Conservation (phyloP, 2,888 invertebrate genomes). For the Drosophila barbarae region DNA sequence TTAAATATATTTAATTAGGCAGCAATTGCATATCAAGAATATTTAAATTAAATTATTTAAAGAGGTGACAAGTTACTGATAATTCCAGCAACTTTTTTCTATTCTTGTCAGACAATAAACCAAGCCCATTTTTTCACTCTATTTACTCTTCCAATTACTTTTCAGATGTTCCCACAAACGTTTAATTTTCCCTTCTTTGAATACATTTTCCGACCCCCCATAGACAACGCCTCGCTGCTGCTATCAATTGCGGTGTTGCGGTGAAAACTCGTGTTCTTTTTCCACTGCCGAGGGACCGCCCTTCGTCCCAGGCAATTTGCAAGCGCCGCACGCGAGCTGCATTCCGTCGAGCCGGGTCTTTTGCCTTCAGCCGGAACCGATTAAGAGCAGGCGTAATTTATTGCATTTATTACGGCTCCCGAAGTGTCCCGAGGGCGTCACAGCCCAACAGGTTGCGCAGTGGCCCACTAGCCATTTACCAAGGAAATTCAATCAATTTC, state of each 20-base stretch:
- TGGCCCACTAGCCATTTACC: constrained; percentile 24
- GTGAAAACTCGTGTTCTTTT: constrained; percentile 18
- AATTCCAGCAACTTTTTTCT: no score
- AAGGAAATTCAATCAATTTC: constrained; percentile 54
- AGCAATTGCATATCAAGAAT: no score
- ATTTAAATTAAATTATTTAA: not conserved
- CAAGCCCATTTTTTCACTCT: not conserved
- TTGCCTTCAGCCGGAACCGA: constrained; percentile 27
- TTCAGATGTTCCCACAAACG: not conserved
- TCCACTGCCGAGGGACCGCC: constrained; percentile 21
- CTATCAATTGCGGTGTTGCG: constrained; percentile 5
- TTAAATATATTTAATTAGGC: not conserved
- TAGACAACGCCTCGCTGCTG: not conserved
- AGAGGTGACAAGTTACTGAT: no score
- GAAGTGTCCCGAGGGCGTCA: constrained; percentile 19
- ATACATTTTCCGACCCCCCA: constrained; percentile 1
- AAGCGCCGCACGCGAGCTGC: constrained; percentile 27
- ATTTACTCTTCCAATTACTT: not conserved
- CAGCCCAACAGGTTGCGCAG: constrained; percentile 29
- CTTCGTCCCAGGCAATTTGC: constrained; percentile 18
- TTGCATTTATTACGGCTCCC: constrained; percentile 26
- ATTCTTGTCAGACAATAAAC: no score
- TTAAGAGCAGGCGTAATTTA: constrained; percentile 30
- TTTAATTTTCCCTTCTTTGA: not conserved
- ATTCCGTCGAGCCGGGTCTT: not conserved